A percentile compares a stretch with the other conserved stretches of the same genome.
These are phyloP conservation scores for Scolanthus callimorphus DNA, from an alignment of 92 coral and sea anemone genomes.

Conservation along the genomic window DNA sequence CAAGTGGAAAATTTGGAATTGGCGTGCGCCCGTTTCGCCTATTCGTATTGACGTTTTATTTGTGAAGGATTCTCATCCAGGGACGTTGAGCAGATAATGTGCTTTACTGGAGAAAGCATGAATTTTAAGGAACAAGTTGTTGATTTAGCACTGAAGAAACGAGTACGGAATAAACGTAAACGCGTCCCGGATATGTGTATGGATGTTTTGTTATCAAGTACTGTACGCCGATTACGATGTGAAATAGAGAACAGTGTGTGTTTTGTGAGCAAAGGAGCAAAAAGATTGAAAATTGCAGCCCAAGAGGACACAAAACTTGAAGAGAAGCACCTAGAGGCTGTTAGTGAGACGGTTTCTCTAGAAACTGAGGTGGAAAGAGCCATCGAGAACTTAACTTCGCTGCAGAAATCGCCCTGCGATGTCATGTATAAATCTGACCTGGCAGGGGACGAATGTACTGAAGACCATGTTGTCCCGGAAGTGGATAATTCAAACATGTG, in stretches of 20 bases:
- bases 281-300: constrained; percentile 12
- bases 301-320: background rate
- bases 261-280: constrained; percentile 15
- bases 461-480: constrained; percentile 1
- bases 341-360: background rate
- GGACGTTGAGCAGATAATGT: constrained; percentile 37
- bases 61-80: too few species aligned
- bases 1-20: too few species aligned
- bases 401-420: constrained; percentile 8
- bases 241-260: constrained; percentile 60
- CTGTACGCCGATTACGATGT: constrained; percentile 85
- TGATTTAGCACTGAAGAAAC: constrained; percentile 77
- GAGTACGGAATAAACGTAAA: constrained; percentile 83
- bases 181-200: constrained; percentile 94
- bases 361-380: constrained; percentile 21
- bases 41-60: too few species aligned
- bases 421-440: constrained; percentile 4
- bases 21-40: too few species aligned
- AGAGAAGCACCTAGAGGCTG: constrained; percentile 1
- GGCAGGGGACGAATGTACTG: background rate
- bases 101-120: constrained; percentile 53
- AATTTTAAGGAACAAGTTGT: constrained; percentile 67
- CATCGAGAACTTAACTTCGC: constrained; percentile 19
- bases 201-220: constrained; percentile 82
- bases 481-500: too few species aligned